phyloP scores from a whole-genome alignment of 2,797 vertebrate species.

The Tamandua tetradactyla region DNA sequence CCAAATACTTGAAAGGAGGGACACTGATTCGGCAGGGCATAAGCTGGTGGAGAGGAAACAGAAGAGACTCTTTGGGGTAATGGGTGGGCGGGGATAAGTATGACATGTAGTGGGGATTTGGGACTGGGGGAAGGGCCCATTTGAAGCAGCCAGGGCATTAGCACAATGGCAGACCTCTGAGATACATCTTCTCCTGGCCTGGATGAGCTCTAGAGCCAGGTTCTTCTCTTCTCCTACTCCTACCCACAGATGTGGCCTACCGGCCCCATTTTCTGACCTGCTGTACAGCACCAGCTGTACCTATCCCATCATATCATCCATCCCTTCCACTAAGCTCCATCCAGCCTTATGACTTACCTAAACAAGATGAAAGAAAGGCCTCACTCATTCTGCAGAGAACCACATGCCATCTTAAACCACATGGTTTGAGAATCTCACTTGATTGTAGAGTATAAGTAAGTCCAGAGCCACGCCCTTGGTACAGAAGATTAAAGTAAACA shows the following conservation, averaged over 20 bases:
- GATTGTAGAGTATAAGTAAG: fast-evolving
- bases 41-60: not conserved
- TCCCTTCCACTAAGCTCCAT: no score
- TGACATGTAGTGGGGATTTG: fast-evolving
- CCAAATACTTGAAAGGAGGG: not conserved
- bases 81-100: no score
- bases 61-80: no score
- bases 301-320: fast-evolving
- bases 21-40: not conserved
- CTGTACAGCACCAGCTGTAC: not conserved
- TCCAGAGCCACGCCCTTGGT: not conserved
- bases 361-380: not conserved
- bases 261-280: not conserved
- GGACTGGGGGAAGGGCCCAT: not conserved
- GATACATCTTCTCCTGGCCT: not conserved
- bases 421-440: not conserved
- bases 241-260: no score
- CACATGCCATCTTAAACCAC: fast-evolving
- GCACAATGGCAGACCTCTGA: not conserved
- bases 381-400: no score
- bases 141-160: not conserved
- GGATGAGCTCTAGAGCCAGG: not conserved
- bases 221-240: not conserved
- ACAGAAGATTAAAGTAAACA: not conserved
- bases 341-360: not conserved